Percentiles rank a stretch among this genome's conserved stretches.
These are phyloP conservation scores for Haemorhous mexicanus DNA, from an alignment of 2,113 vertebrate genomes.

Conservation along the genomic window DNA sequence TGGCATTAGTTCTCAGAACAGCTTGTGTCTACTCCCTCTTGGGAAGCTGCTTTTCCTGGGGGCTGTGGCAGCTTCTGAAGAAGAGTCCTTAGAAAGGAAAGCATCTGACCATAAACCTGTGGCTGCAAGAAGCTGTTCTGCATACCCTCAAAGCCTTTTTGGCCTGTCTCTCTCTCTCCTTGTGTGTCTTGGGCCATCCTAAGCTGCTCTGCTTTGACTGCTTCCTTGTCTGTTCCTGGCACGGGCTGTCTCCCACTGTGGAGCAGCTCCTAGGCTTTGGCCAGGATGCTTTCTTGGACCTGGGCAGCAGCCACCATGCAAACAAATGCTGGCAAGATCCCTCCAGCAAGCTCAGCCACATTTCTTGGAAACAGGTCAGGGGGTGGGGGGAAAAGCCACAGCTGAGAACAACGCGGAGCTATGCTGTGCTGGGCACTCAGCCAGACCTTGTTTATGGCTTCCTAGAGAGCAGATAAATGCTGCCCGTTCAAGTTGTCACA, in stretches of 20 bases:
- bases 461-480: neutral
- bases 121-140: neutral
- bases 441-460: neutral
- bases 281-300: neutral
- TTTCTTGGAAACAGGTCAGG: conserved; percentile 30
- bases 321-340: neutral
- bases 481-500: neutral
- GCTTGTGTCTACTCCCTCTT: neutral
- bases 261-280: neutral
- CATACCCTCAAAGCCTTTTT: neutral
- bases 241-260: neutral
- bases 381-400: neutral
- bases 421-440: neutral
- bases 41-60: neutral
- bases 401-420: neutral
- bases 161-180: neutral
- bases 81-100: neutral
- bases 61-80: neutral
- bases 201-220: neutral
- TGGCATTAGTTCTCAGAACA: neutral
- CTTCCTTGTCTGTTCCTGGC: neutral
- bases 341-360: neutral
- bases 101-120: neutral
- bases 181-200: neutral
- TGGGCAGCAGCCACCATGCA: neutral